A percentile compares a stretch with the other conserved stretches of the same genome.
Conservation (phyloP, 2,888 invertebrate genomes). For the Plebejus anna region DNA sequence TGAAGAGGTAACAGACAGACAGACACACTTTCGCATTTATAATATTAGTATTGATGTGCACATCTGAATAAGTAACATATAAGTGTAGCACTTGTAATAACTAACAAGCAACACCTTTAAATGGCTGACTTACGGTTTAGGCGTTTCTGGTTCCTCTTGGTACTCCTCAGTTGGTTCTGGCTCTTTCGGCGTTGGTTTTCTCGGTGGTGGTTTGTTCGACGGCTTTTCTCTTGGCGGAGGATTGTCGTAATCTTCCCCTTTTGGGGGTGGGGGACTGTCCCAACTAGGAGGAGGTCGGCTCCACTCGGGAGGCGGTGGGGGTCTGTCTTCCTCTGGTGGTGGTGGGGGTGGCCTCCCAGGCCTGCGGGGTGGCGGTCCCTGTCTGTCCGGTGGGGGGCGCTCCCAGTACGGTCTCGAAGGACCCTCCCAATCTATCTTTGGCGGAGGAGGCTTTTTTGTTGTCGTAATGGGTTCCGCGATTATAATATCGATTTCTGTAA, state of each 20-base stretch:
- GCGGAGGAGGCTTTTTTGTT: neutral
- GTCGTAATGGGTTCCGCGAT: neutral
- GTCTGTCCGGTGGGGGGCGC: constrained; percentile 11
- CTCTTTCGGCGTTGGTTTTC: neutral
- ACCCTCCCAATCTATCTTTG: constrained; percentile 1
- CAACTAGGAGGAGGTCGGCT: constrained; percentile 18
- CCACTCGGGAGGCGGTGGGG: constrained; percentile 22
- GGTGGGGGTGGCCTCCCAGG: constrained; percentile 15
- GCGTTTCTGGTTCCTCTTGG: constrained; percentile 7
- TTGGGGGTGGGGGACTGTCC: constrained; percentile 15
- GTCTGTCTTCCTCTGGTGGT: neutral
- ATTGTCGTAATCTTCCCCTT: neutral
- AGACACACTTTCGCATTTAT: no score
- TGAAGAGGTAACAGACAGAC: no score
- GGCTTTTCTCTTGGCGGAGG: constrained; percentile 11
- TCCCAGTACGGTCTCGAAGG: neutral
- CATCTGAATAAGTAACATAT: neutral
- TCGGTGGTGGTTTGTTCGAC: constrained; percentile 3
- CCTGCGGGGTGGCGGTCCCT: neutral
- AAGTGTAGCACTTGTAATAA: neutral
- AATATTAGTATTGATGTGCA: no score
- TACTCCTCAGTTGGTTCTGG: constrained; percentile 20
- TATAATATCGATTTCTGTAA: neutral
- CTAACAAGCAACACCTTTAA: neutral
- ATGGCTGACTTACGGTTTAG: constrained; percentile 14